Evolutionary conservation across 2,113 vertebrate species (phyloP), one percentile per base, ranked within the genome.

Genomic region (Zapornia atra): DNA sequence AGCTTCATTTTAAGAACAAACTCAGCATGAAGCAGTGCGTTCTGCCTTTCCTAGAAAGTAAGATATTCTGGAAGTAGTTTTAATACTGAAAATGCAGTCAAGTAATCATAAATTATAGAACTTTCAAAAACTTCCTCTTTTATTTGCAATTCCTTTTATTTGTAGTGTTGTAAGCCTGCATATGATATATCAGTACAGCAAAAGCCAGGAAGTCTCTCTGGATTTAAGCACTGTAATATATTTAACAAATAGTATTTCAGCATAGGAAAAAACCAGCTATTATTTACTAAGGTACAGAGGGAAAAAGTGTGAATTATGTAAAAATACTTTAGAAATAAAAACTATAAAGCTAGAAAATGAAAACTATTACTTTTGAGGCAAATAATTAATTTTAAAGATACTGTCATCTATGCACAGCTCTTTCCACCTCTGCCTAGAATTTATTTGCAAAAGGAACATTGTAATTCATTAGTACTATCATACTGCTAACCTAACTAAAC

Each of bases 1-100:
- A 88, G 38, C 40, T 63, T 85, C 20, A 0, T 81, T 90, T 81
- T 36, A 83, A 78, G 71, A 91, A 51, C 20, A 92, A 94, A 68
- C 42, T 50, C 53, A 24, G 4, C 0, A 1, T 68, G 71, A 81
- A 86, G 15, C 0, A 6, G 14, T 28, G 12, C 1, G 1, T 68
- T 78, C 34, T 60, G 29, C 63, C 59, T 76, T 95, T 86, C 61
- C 40, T 82, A 61, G 70, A 56, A 82, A 85, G 18, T 25, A 57
- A 82, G 8, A 31, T 76, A 77, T 51, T 86, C 79, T 86, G 51
- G 13, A 81, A 20, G 15, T 64, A 44, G 29, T 46, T 87, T 78
- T 93, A 44, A 59, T 70, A 64, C 28, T 40, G 38, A 85, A 90
- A 91, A 92, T 63, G n/a, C 29, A 90, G 20, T 20, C 68, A 90